Evolutionary conservation across 2,113 vertebrate genomes (phyloP).

Genomic region (Urocolius indicus): DNA sequence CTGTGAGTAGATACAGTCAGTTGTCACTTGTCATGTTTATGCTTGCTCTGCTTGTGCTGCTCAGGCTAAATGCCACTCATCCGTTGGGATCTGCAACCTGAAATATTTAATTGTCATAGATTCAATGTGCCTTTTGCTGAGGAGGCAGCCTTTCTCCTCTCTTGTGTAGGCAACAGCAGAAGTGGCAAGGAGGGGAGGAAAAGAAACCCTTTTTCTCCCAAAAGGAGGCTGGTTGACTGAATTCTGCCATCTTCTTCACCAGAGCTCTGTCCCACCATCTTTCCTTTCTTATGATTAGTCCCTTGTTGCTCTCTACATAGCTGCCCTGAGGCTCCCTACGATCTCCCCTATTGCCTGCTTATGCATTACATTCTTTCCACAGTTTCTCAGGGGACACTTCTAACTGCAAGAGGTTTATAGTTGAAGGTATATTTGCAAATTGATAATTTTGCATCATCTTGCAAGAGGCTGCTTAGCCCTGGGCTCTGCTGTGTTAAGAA

Average conservation of each 20-base stretch:
- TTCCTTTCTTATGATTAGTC: neutral
- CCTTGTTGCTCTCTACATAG: neutral
- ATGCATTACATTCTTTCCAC: neutral
- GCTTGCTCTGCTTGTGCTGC: neutral
- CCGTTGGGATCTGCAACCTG: neutral
- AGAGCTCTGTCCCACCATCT: neutral
- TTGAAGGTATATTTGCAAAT: conserved; percentile 53
- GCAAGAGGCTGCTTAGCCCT: conserved; percentile 21
- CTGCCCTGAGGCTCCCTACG: conserved; percentile 6
- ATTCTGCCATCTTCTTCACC: neutral
- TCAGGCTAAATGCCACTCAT: neutral
- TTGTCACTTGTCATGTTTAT: neutral
- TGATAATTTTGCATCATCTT: conserved; percentile 41
- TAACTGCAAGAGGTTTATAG: conserved; percentile 15
- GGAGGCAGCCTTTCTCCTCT: neutral
- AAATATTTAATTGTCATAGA: neutral
- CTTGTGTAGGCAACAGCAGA: neutral
- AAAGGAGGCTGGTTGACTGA: neutral
- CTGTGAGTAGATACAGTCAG: neutral
- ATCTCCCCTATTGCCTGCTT: neutral
- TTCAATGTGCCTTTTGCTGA: neutral
- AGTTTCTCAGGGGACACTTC: neutral
- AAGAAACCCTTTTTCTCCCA: neutral
- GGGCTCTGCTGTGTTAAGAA: conserved; percentile 24
- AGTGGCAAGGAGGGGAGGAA: neutral